Base-by-base conservation (phyloP, 2,113 vertebrate species). In the Pycnonotus jocosus region DNA sequence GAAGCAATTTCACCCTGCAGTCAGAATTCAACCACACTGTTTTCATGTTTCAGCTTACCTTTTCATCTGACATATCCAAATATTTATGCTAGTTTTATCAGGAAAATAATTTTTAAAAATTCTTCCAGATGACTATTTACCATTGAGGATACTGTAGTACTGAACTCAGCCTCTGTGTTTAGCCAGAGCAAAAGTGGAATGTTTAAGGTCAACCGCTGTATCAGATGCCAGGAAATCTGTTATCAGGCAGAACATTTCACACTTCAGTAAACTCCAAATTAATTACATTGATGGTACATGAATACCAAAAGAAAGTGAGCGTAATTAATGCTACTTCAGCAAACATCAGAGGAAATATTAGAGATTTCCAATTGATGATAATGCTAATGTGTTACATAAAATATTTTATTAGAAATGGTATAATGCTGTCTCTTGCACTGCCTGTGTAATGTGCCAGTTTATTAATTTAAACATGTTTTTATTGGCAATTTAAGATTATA, bases 151-250 rank as follows among this genome's bases (percentile, higher is more conserved):
- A 4, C 53, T 73, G 73, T 6, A 22, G 17, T 31, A 18, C 35
- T 79, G 82, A 95, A 40, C 79, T 93, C 70, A 58, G 4, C 16
- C 44, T 76, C 66, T 66, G 2, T 30, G 22, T 56, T 92, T 78
- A 85, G 42, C 31, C 30, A 14, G 42, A 69, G 91, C 56, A 71
- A 35, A 90, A 77, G 48, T 47, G 62, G 21, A 68, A 77, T 61
- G 56, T 58, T 90, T 96, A 86, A 94, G 93, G 91, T 95, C 1
- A 33, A 56, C 31, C 0, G 3, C 81, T 61, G 65, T 58, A 79
- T 66, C 73, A 87, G 70, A 71, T 90, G 92, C 91, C 85, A 86
- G 90, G 66, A 95, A 95, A 94, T 97, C 91, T 97, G 74, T 96
- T 96, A 87, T 93, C 93, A 86, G 90, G 81, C 80, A 92, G 51